A percentile compares a stretch with the other conserved stretches of the same genome.
Evolutionary conservation across 1,140 invertebrate genomes (phyloP).

Genomic region (Bombus sibiricus): DNA sequence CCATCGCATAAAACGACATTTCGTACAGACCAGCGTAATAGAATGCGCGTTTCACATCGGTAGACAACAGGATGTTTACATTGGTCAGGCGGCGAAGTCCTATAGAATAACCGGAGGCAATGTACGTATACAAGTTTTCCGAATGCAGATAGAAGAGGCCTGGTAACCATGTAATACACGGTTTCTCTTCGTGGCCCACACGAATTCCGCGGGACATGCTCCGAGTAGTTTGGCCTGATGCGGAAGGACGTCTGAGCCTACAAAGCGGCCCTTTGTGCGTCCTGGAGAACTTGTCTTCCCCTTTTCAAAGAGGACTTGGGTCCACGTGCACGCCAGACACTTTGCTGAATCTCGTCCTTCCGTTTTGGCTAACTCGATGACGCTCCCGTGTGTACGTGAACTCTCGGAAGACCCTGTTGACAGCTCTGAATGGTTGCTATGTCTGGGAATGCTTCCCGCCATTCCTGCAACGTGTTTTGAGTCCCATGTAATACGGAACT

Average conservation of each 20-base stretch:
- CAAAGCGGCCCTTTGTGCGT: constrained; percentile 46
- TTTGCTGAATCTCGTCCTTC: constrained; percentile 46
- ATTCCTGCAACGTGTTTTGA: not conserved
- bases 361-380: constrained; percentile 49
- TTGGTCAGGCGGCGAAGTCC: not conserved
- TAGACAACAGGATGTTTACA: constrained; percentile 22
- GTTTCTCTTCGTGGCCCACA: not conserved
- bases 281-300: constrained; percentile 20
- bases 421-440: constrained; percentile 16
- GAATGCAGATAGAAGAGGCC: constrained; percentile 20
- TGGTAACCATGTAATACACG: not conserved
- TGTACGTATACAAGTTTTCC: constrained; percentile 31
- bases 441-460: not conserved
- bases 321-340: constrained; percentile 21
- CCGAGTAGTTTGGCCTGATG: constrained; percentile 29
- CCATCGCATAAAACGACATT: not conserved
- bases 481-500: not conserved
- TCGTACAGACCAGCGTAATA: not conserved
- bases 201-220: constrained; percentile 43
- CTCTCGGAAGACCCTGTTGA: constrained; percentile 17
- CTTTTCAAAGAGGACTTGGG: constrained; percentile 22
- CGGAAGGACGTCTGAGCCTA: constrained; percentile 47
- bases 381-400: constrained; percentile 5
- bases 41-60: not conserved
- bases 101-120: constrained; percentile 30